Conservation (phyloP, 1,140 invertebrate species). For the Drosophila teissieri region DNA sequence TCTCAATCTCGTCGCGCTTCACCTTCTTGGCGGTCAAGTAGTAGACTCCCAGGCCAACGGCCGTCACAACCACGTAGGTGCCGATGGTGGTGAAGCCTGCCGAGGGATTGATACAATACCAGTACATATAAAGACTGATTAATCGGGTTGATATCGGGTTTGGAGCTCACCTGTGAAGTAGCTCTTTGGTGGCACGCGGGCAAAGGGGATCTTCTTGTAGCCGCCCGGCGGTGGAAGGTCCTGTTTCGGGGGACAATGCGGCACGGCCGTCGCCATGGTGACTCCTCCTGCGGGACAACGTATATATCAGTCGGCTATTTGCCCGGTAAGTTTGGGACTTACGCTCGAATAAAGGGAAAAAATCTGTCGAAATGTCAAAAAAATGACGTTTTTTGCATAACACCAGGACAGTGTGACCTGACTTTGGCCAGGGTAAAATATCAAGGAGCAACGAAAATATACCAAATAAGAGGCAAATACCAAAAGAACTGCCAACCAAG, state of each 20-base stretch:
- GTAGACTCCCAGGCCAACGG: conserved; percentile 87
- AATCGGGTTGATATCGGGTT: too few relatives aligned
- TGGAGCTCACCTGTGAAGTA: conserved; percentile 88
- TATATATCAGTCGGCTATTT: neutral
- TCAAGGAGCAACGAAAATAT: neutral
- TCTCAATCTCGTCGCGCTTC: conserved; percentile 88
- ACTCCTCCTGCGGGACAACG: conserved; percentile 30
- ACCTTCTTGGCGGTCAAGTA: conserved; percentile 86
- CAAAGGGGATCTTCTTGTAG: conserved; percentile 90
- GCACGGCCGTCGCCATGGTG: conserved; percentile 73
- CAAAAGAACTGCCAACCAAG: neutral
- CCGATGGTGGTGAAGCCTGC: conserved; percentile 86
- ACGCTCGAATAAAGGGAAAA: conserved; percentile 31
- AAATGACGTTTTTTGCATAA: conserved; percentile 14
- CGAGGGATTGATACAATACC: neutral
- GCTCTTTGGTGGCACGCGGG: conserved; percentile 89
- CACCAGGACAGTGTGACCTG: conserved; percentile 5
- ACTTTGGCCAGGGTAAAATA: neutral
- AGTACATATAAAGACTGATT: neutral
- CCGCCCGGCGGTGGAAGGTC: conserved; percentile 95
- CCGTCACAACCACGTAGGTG: conserved; percentile 87
- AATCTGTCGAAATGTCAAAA: conserved; percentile 10
- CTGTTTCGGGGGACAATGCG: conserved; percentile 86
- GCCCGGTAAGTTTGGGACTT: conserved; percentile 8
- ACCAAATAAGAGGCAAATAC: neutral